Percentiles rank a stretch among this genome's conserved stretches.
Conservation (phyloP, 2,888 invertebrate species). For the Lathronympha strigana region DNA sequence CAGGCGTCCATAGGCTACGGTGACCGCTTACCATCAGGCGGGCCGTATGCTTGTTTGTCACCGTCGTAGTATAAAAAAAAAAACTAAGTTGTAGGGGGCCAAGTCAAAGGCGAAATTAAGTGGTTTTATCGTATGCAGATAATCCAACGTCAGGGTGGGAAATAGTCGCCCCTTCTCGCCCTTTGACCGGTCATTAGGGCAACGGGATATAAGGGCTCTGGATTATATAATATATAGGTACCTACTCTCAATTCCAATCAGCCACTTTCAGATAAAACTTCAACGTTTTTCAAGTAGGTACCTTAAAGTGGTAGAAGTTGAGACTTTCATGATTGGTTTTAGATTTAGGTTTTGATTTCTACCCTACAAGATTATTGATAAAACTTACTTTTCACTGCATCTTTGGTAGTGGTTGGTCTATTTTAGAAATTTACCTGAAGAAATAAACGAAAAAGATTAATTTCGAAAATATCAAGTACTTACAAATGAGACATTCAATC, state of each 20-base stretch:
- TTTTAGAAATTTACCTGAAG: no score
- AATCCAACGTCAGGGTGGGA: background rate
- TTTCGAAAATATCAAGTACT: no score
- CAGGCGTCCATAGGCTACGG: no score
- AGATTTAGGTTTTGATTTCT: background rate
- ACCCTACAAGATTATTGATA: no score
- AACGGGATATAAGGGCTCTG: conserved; percentile 17
- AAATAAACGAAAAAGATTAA: no score
- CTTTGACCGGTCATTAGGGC: conserved; percentile 20
- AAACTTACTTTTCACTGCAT: no score
- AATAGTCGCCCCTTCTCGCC: conserved; percentile 6
- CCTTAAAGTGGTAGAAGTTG: background rate
- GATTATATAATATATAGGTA: conserved; percentile 3
- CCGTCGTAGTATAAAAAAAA: background rate
- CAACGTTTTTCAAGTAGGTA: background rate
- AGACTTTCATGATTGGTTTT: no score
- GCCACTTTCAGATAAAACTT: conserved; percentile 5
- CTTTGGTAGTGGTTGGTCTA: no score
- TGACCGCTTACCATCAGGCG: no score
- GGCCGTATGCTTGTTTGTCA: background rate
- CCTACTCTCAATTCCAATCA: conserved; percentile 18
- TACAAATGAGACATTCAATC: no score
- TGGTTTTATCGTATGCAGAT: conserved; percentile 5
- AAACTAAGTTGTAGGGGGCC: background rate
- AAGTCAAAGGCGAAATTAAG: background rate